These are phyloP conservation scores for Melieria omissa DNA, from an alignment of 2,888 invertebrate species.

Conservation along the genomic window DNA sequence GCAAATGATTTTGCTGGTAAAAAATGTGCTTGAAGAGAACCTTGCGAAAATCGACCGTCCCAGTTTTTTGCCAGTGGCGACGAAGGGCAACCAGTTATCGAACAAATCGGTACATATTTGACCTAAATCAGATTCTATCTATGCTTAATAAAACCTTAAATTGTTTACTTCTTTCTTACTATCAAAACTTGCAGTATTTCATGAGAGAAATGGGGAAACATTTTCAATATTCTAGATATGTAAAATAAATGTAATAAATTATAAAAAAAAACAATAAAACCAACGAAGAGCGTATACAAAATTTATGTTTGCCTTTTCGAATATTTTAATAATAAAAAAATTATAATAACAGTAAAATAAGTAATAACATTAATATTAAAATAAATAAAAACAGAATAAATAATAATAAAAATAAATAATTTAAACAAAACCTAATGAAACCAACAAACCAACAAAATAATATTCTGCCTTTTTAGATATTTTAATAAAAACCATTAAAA, in stretches of 20 bases:
- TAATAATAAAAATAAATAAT: background rate
- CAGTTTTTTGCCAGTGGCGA: no score
- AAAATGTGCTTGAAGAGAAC: no score
- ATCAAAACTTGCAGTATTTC: background rate
- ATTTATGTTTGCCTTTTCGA: no score
- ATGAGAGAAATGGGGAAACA: background rate
- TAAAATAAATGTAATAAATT: background rate
- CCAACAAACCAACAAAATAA: no score
- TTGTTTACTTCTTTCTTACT: background rate
- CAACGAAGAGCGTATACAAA: background rate
- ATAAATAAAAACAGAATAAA: background rate
- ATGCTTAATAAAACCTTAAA: no score
- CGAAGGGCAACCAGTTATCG: no score
- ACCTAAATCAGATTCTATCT: no score
- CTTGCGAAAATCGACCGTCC: no score
- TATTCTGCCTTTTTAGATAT: no score
- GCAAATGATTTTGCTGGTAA: no score
- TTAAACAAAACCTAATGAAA: background rate
- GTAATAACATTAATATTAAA: background rate
- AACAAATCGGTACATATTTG: no score
- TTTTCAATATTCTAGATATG: background rate
- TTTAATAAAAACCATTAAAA: background rate
- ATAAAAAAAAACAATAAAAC: background rate
- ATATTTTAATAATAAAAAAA: background rate
- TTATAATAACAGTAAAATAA: background rate